Base-by-base conservation (phyloP, 2,888 invertebrate genomes). In the Tuta absoluta region DNA sequence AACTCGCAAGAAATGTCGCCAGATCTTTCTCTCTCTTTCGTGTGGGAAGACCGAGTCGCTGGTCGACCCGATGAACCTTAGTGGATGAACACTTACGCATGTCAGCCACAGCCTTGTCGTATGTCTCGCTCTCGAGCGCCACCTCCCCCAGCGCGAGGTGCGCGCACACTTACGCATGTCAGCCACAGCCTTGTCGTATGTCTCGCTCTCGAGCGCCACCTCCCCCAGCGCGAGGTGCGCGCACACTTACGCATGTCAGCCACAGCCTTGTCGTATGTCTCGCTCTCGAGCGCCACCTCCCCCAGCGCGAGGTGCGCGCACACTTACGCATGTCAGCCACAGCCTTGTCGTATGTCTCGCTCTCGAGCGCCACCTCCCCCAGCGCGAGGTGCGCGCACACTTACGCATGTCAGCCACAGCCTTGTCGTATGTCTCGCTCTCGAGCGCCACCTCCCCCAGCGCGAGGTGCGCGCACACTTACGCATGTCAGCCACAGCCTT, bases 281-380 rank as follows among this genome's bases (percentile, higher is more conserved):
- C 98, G 76, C 96, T 97, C 87, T 98, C 98, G 69, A 98, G 93
- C 21, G 97, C 96, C 19, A 98, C 96, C 86, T 99, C 98, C 0
- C 98, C 98, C 2, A 99, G 89, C 48, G 96, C 94, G 8, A 96
- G 93, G 74, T 97, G 94, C 17, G 96, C 95, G 74, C n/a, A n/a
- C n/a, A n/a, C n/a, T n/a, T n/a, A n/a, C n/a, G n/a, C n/a, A n/a
- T n/a, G n/a, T 33, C 98, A 57, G 93, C 91, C 12, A 98, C 93
- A 0, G 98, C 98, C 68, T 95, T 94, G 68, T 95, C 94, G 75
- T 97, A 96, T 69, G 97, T 97, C 75, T 97, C 98, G 76, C 96
- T 97, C 87, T 98, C 98, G 69, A 98, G 93, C 21, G 97, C 96
- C 19, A 98, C 96, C 86, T 99, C 98, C 0, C 98, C 98, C 2